A percentile compares a stretch with the other conserved stretches of the same genome.
These are phyloP conservation scores for Silurus asotus DNA, from an alignment of 2,113 vertebrate species.

Conservation along the genomic window DNA sequence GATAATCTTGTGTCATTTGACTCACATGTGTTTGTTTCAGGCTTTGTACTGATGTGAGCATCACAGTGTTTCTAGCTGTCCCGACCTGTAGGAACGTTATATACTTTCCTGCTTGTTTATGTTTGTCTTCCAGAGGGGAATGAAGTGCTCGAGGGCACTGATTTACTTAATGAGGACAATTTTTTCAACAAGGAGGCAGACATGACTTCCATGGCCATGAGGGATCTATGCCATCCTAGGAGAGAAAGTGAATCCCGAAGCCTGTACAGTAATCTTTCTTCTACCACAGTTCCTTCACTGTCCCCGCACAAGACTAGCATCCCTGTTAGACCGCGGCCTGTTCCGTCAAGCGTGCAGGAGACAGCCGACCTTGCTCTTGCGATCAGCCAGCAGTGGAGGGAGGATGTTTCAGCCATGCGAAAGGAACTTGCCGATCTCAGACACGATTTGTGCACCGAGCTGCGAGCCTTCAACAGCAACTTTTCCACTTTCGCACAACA, in stretches of 20 bases:
- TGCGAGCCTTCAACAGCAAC: conserved; percentile 78
- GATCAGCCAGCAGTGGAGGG: conserved; percentile 78
- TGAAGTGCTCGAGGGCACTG: conserved; percentile 76
- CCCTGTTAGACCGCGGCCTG: conserved; percentile 57
- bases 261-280: conserved; percentile 63
- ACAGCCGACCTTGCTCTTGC: conserved; percentile 73
- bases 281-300: conserved; percentile 67
- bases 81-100: conserved; percentile 69
- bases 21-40: conserved; percentile 66
- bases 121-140: conserved; percentile 83
- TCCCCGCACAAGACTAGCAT: conserved; percentile 65
- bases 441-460: conserved; percentile 74
- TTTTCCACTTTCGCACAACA: conserved; percentile 75
- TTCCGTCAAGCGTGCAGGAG: conserved; percentile 75
- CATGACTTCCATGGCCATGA: conserved; percentile 70
- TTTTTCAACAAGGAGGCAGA: conserved; percentile 70
- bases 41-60: conserved; percentile 68
- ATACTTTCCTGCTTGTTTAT: conserved; percentile 68
- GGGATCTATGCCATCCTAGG: conserved; percentile 70
- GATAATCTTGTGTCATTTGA: conserved; percentile 62
- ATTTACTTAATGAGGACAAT: conserved; percentile 73
- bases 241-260: conserved; percentile 71
- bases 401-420: conserved; percentile 77
- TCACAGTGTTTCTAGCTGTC: conserved; percentile 73
- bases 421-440: conserved; percentile 74